Percentiles rank a stretch among this genome's conserved stretches.
phyloP scores from a whole-genome alignment of 2,113 vertebrate genomes.

The Beaufortia kweichowensis region DNA sequence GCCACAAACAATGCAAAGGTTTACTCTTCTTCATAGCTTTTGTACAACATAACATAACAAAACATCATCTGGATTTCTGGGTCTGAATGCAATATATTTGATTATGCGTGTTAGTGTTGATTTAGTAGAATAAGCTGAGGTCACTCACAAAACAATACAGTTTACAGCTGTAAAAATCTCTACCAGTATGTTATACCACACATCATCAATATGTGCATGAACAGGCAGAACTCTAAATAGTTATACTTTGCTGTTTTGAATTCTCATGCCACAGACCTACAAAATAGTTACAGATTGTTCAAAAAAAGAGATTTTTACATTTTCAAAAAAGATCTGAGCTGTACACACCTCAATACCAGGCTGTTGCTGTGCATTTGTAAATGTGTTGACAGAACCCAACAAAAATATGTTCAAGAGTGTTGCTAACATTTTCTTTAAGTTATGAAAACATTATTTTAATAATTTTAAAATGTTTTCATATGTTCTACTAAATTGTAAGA shows the following conservation, averaged over 20 bases:
- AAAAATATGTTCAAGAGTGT: too few relatives aligned
- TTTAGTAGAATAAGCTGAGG: background rate
- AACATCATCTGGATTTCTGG: too few relatives aligned
- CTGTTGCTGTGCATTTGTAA: background rate
- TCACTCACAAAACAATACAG: background rate
- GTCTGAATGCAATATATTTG: background rate
- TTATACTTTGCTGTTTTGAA: background rate
- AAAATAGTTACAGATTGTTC: background rate
- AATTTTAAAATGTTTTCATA: too few relatives aligned
- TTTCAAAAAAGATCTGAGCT: too few relatives aligned
- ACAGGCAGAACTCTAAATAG: background rate
- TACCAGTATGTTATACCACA: background rate
- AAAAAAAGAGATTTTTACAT: too few relatives aligned
- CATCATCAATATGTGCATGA: background rate
- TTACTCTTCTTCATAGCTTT: too few relatives aligned
- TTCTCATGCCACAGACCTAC: background rate
- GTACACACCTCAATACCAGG: too few relatives aligned
- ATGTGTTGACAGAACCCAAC: too few relatives aligned
- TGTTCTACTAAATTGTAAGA: too few relatives aligned
- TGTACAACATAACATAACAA: too few relatives aligned
- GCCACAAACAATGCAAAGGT: slow-evolving; percentile 1
- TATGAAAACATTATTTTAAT: too few relatives aligned
- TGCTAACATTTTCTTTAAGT: too few relatives aligned
- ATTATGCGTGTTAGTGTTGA: background rate
- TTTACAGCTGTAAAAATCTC: background rate